These are phyloP conservation scores for Psilopsiagon aurifrons DNA, from an alignment of 2,113 vertebrate species.

Conservation along the genomic window DNA sequence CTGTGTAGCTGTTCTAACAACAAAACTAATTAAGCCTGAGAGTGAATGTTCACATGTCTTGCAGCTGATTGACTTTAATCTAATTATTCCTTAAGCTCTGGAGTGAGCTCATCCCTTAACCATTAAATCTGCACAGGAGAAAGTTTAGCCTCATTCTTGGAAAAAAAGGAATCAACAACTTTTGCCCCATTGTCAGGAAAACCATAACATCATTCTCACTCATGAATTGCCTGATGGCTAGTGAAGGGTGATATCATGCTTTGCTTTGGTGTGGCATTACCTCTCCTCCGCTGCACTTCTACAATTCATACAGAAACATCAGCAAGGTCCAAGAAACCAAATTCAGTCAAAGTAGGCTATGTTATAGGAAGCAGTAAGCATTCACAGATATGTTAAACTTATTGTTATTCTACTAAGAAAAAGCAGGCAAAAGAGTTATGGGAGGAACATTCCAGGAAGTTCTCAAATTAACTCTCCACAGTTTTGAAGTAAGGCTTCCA, in stretches of 20 bases:
- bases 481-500: not conserved
- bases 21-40: conserved; percentile 34
- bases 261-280: not conserved
- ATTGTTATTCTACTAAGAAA: not conserved
- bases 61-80: conserved; percentile 9
- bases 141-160: not conserved
- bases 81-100: conserved; percentile 32
- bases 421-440: not conserved
- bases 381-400: not conserved
- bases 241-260: not conserved
- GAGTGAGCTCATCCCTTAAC: not conserved
- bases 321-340: not conserved
- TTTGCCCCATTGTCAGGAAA: not conserved
- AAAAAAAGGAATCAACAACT: not conserved
- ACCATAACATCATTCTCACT: not conserved
- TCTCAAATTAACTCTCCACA: not conserved
- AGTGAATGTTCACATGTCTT: not conserved
- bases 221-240: not conserved
- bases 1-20: not conserved
- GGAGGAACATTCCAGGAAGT: not conserved
- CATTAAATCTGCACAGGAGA: not conserved
- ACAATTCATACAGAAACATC: not conserved
- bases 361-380: not conserved
- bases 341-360: not conserved
- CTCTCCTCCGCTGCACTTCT: not conserved